Evolutionary conservation across 2,888 invertebrate genomes (phyloP).

Genomic region (Troides aeacus): DNA sequence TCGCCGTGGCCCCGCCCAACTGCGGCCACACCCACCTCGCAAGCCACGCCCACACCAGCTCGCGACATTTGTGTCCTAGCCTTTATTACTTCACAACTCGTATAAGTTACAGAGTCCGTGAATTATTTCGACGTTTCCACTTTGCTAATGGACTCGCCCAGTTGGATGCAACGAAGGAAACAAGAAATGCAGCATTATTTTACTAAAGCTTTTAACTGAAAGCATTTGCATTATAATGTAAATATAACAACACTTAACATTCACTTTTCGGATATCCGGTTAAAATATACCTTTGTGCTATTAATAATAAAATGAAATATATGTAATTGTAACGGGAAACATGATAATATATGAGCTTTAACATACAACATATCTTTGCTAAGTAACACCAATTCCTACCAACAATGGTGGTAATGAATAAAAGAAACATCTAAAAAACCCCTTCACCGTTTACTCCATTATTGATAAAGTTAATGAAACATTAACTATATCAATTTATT

Average conservation of each 20-base stretch:
- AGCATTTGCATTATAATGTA: background rate
- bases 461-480: too few species aligned
- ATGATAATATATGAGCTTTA: too few species aligned
- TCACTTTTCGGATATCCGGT: background rate
- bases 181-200: conserved; percentile 1
- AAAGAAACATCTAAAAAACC: too few species aligned
- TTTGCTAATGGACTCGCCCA: conserved; percentile 24
- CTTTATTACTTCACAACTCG: conserved; percentile 29
- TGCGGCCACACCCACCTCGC: conserved; percentile 36
- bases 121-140: conserved; percentile 22
- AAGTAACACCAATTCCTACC: too few species aligned
- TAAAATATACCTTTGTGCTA: background rate
- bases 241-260: background rate
- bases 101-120: conserved; percentile 17
- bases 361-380: too few species aligned
- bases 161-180: conserved; percentile 4
- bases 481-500: too few species aligned
- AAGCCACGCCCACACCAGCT: conserved; percentile 44
- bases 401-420: too few species aligned
- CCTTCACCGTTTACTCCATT: too few species aligned
- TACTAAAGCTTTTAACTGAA: background rate
- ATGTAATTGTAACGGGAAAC: too few species aligned
- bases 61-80: conserved; percentile 22
- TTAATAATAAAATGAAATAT: too few species aligned
- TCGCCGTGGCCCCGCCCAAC: conserved; percentile 52